These are phyloP conservation scores for Artibeus jamaicensis DNA, from an alignment of 2,797 vertebrate species.

Conservation along the genomic window DNA sequence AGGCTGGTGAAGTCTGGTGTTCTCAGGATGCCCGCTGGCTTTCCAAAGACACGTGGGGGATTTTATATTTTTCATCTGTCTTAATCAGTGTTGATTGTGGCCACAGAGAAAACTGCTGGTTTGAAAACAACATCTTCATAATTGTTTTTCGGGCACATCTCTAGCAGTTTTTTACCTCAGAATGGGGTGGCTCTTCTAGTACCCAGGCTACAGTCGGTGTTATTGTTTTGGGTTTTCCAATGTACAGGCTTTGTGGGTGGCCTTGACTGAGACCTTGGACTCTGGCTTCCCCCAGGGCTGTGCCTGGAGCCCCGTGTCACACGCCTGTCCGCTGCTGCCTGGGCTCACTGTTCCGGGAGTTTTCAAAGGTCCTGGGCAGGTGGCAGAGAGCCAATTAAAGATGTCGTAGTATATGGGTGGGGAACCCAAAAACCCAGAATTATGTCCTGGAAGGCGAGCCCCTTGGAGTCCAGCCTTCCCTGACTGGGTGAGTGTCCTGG, in stretches of 20 bases:
- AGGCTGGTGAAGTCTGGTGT: constrained; percentile 38
- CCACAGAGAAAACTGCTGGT: constrained; percentile 48
- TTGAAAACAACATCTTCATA: neutral
- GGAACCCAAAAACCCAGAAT: too few species aligned
- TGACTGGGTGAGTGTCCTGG: too few species aligned
- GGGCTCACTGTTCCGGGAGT: neutral
- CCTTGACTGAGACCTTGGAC: accelerated
- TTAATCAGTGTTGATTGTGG: constrained; percentile 31
- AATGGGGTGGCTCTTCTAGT: neutral
- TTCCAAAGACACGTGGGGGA: neutral
- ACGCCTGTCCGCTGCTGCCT: accelerated
- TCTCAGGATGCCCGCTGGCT: constrained; percentile 1
- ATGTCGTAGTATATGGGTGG: too few species aligned
- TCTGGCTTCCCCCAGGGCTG: neutral
- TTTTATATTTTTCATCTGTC: neutral
- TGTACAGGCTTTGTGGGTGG: neutral
- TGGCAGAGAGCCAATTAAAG: neutral
- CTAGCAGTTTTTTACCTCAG: neutral
- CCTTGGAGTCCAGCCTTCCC: too few species aligned
- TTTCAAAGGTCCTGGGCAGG: neutral
- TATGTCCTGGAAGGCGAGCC: too few species aligned
- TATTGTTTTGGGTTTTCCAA: neutral
- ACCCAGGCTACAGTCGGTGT: neutral
- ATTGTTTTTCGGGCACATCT: neutral
- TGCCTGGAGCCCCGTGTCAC: neutral